Evolutionary conservation across 2,797 vertebrate genomes (phyloP).

Genomic region (Leptodactylus fallax): DNA sequence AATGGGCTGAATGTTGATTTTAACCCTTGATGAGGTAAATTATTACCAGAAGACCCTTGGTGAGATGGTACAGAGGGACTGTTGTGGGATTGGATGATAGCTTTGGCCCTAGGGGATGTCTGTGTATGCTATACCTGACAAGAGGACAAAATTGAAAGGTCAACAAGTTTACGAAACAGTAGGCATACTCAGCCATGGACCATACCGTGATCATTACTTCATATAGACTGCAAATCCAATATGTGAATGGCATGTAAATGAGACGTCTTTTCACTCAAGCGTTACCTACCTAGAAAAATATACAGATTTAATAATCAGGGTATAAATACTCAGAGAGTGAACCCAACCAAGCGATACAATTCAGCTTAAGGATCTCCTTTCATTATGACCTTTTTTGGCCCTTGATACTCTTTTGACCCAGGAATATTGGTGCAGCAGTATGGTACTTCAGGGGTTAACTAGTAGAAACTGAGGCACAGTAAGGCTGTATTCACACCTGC

Average conservation of each 20-base stretch:
- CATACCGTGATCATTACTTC: neutral
- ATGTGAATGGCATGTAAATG: neutral
- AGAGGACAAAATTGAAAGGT: conserved; percentile 1
- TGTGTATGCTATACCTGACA: neutral
- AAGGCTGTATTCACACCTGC: no score
- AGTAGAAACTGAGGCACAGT: no score
- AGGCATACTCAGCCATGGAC: neutral
- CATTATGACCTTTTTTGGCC: no score
- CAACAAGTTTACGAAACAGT: neutral
- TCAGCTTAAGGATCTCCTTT: no score
- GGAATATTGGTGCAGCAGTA: no score
- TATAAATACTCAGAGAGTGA: neutral
- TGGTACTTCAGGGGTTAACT: no score
- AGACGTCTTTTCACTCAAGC: neutral
- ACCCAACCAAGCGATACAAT: neutral
- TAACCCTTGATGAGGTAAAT: conserved; percentile 25
- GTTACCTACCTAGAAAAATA: neutral
- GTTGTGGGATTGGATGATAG: conserved; percentile 16
- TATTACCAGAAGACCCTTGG: conserved; percentile 16
- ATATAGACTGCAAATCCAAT: neutral
- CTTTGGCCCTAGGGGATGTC: neutral
- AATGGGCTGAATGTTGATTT: conserved; percentile 8
- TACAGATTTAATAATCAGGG: neutral
- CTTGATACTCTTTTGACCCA: no score
- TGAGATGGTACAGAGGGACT: neutral